Conservation (phyloP, 30 jellyfish, hydroid and myxozoan genomes). For the Euphysa ruthae region DNA sequence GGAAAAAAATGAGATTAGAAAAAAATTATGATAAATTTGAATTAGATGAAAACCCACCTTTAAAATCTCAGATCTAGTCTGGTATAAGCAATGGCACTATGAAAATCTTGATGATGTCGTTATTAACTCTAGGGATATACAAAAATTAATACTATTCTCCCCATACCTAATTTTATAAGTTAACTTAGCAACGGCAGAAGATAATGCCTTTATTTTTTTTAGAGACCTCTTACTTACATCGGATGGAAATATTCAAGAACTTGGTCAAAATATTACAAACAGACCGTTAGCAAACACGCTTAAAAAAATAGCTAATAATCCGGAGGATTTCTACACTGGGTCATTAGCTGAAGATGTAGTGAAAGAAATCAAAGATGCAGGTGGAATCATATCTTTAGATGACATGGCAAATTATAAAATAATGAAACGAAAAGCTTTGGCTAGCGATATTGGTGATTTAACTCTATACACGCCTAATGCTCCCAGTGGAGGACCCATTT, state of each 20-base stretch:
- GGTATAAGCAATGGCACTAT: too few species aligned
- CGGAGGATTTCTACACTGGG: slow-evolving; percentile 94
- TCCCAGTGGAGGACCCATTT: slow-evolving; percentile 95
- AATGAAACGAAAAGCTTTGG: slow-evolving; percentile 56
- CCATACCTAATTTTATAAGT: too few species aligned
- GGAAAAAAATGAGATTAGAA: too few species aligned
- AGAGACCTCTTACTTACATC: slow-evolving; percentile 61
- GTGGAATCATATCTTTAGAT: slow-evolving; percentile 86
- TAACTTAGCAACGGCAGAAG: too few species aligned
- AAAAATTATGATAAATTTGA: too few species aligned
- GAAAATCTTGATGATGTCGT: too few species aligned
- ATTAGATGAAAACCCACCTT: too few species aligned
- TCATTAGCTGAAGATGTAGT: slow-evolving; percentile 95
- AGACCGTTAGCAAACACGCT: slow-evolving; percentile 70
- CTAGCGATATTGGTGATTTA: slow-evolving; percentile 79
- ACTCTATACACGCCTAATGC: slow-evolving; percentile 79
- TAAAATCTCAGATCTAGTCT: too few species aligned
- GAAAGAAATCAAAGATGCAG: slow-evolving; percentile 93
- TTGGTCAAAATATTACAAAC: slow-evolving; percentile 58
- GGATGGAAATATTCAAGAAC: slow-evolving; percentile 63
- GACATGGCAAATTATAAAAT: slow-evolving; percentile 94
- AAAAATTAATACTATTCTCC: too few species aligned
- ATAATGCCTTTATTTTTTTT: not conserved
- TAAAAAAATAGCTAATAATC: slow-evolving; percentile 66
- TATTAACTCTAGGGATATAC: too few species aligned